A percentile compares a stretch with the other conserved stretches of the same genome.
phyloP scores from a whole-genome alignment of 2,888 invertebrate species.

The Melinaea menophilus region DNA sequence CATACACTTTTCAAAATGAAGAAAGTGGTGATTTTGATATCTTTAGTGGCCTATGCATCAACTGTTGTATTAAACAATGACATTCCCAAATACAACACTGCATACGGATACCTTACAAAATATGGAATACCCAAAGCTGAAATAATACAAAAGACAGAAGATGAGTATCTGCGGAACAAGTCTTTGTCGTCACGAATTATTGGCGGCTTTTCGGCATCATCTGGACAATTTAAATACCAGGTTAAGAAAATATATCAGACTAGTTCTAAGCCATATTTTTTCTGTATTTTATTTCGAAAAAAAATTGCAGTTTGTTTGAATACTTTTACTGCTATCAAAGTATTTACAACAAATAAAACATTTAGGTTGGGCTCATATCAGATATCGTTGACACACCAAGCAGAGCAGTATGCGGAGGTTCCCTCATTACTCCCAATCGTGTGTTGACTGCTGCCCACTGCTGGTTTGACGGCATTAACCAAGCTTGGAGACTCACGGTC shows the following conservation, averaged over 20 bases:
- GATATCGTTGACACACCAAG: slow-evolving; percentile 30
- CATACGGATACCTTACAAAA: slow-evolving; percentile 46
- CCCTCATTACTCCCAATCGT: slow-evolving; percentile 40
- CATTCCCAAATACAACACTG: slow-evolving; percentile 28
- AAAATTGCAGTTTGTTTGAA: too few relatives aligned
- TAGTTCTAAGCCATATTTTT: too few relatives aligned
- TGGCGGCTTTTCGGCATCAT: slow-evolving; percentile 42
- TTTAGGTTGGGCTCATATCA: slow-evolving; percentile 37
- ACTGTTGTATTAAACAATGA: slow-evolving; percentile 12
- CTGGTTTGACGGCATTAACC: slow-evolving; percentile 49
- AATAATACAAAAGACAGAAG: slow-evolving; percentile 43
- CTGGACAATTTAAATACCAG: slow-evolving; percentile 47
- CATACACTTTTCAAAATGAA: slow-evolving; percentile 18
- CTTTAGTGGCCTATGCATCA: slow-evolving; percentile 13
- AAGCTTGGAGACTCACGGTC: slow-evolving; percentile 45
- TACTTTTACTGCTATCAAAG: background rate
- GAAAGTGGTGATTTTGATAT: slow-evolving; percentile 10
- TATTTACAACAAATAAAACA: background rate
- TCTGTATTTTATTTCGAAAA: too few relatives aligned
- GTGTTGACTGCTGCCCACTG: slow-evolving; percentile 42
- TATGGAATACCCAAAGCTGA: slow-evolving; percentile 48
- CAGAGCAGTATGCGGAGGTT: slow-evolving; percentile 51
- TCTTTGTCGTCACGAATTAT: slow-evolving; percentile 37
- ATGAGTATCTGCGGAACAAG: slow-evolving; percentile 29
- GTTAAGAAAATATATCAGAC: slow-evolving; percentile 25